Base-by-base conservation (phyloP, 2,888 invertebrate genomes). In the Drosophila greeni region DNA sequence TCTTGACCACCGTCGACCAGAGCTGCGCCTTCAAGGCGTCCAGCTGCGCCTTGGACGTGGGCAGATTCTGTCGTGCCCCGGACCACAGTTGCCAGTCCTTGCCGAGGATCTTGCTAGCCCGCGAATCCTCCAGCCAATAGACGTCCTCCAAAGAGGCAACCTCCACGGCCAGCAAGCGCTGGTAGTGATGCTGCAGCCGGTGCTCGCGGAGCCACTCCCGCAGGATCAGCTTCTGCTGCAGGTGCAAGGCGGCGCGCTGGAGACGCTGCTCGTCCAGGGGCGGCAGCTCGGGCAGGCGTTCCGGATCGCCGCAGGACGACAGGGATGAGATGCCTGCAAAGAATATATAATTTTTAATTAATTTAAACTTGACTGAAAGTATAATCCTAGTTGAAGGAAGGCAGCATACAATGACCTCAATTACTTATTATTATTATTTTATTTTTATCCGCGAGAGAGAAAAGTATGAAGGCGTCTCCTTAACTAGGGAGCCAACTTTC, bases 131-230 rank as follows among this genome's bases (percentile, higher is more conserved):
- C 86, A 95, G 90, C 95, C 95, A 95, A 89, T 96, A 96, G 31
- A 95, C 95, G 89, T 96, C 96, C 88, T 96, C 96, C 74, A 96
- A 88, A n/a, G 95, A 94, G 52, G 94, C 92, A 45, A 96, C 95
- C 89, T 95, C 95, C 87, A 95, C 92, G 78, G 93, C 93, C 81
- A 95, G 90, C 78, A 95, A 89, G 84, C 93, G 92, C 85, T 93
- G 92, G 86, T 94, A 94, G 56, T 93, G 92, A 83, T 93, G 92
- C 85, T 94, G 94, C 70, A 95, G 90, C 40, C 91, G 92, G 87
- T 94, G 92, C 75, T 93, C 93, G 75, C 92, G 91, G 67, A 96
- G 91, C 96, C 96, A 96, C 90, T 95, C 95, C 26, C 95, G 92
- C 78, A 96, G 90, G 75, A 96, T 94, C 65, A 96, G 91, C 69